These are phyloP conservation scores for Riptortus pedestris DNA, from an alignment of 1,140 invertebrate genomes.

Conservation along the genomic window DNA sequence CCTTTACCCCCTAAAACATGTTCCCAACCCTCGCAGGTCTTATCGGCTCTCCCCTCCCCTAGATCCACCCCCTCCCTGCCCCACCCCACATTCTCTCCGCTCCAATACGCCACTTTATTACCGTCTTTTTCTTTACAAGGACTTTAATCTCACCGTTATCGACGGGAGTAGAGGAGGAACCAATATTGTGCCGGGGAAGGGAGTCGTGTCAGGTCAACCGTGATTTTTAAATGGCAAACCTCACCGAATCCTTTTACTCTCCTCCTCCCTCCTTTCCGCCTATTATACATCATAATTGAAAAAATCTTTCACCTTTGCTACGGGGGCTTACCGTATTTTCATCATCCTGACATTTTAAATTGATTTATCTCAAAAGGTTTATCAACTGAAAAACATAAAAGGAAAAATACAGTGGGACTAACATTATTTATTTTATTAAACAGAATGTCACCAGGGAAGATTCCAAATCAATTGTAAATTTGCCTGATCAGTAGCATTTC, in stretches of 20 bases:
- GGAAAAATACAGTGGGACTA: too few species aligned
- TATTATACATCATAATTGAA: too few species aligned
- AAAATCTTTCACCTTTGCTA: too few species aligned
- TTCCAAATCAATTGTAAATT: too few species aligned
- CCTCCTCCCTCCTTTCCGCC: too few species aligned
- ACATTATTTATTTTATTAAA: too few species aligned
- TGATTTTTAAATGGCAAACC: background rate
- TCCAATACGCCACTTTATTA: conserved; percentile 12
- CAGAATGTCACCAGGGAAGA: too few species aligned
- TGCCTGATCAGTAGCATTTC: too few species aligned
- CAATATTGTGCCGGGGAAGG: background rate
- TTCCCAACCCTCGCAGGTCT: background rate
- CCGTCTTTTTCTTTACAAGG: conserved; percentile 9
- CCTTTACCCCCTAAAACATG: background rate
- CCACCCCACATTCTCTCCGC: conserved; percentile 1
- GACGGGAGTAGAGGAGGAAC: background rate
- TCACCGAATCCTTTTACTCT: background rate
- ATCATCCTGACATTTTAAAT: too few species aligned
- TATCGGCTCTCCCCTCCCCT: background rate
- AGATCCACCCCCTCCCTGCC: background rate
- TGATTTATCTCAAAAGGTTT: too few species aligned
- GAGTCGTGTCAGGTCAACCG: background rate
- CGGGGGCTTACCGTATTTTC: too few species aligned
- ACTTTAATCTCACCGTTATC: background rate
- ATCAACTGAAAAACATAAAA: too few species aligned